Base-by-base conservation (phyloP, 2,797 vertebrate genomes). In the Eulemur albifrons region DNA sequence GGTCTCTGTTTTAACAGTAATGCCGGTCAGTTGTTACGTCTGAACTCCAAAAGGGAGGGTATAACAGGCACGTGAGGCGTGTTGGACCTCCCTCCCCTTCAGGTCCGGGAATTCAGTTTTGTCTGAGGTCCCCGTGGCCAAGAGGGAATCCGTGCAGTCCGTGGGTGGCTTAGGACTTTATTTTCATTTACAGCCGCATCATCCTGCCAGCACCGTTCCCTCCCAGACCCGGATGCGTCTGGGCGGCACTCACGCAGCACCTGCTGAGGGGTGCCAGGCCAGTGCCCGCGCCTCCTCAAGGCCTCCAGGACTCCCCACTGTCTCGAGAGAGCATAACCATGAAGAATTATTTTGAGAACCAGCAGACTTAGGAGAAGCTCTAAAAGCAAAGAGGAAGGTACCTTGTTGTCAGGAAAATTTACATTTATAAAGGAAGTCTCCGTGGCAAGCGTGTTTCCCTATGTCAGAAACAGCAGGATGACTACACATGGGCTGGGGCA, bases 211-310 rank as follows among this genome's bases (percentile, higher is more conserved):
- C 0, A 8, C 6, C 25, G 1, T 18, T 21, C 30, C 63, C 27
- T 35, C 32, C 7, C 2, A 23, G 21, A 27, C 38, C 9, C 15
- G 38, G 27, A 2, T 12, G 18, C 7, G 0, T 4, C 23, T 8
- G 2, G 30, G 35, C 50, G 0, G 1, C 40, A 1, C 8, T 5
- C 27, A 7, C 30, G 0, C 1, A 3, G 20, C 32, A 6, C n/a
- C 0, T 17, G 23, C n/a, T 4, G 25, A 15, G 25, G 32, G 5
- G 38, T 0, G 18, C 52, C 5, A 52, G 18, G 52, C 52, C 18
- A 5, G 52, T 52, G 5, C 52, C 52, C 2, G 18, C 6, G 7
- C 54, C 54, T 35, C 18, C 0, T 2, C 3, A 15, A 63, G 61
- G 61, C 61, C 27, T 15, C 61, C 61, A 25, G 40, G 27, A 35